Percentiles rank a stretch among this genome's conserved stretches.
phyloP scores from a whole-genome alignment of 2,888 invertebrate genomes.

The Sialis fuliginosa region DNA sequence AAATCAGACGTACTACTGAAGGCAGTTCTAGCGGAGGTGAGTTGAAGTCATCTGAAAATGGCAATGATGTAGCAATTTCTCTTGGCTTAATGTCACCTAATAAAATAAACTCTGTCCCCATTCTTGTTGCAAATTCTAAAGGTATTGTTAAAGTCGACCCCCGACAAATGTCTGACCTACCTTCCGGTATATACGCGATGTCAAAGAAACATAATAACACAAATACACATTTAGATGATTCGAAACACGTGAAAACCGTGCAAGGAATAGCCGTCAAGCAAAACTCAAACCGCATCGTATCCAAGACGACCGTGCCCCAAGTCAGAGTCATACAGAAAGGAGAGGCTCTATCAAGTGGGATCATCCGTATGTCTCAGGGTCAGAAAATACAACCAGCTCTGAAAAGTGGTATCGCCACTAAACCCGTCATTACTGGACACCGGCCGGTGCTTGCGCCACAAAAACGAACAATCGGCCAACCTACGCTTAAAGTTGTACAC shows the following conservation, averaged over 20 bases:
- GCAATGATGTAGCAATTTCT: conserved; percentile 34
- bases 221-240: conserved; percentile 46
- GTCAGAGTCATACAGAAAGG: conserved; percentile 23
- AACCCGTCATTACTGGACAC: conserved; percentile 27
- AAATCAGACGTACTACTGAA: conserved; percentile 18
- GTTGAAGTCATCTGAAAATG: conserved; percentile 17
- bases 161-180: conserved; percentile 45
- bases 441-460: conserved; percentile 4
- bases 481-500: conserved; percentile 8
- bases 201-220: conserved; percentile 59
- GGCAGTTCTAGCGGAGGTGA: conserved; percentile 9
- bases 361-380: conserved; percentile 19
- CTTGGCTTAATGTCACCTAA: conserved; percentile 27
- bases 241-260: conserved; percentile 14
- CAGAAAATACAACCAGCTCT: conserved; percentile 21
- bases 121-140: conserved; percentile 36
- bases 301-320: conserved; percentile 16
- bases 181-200: conserved; percentile 56
- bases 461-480: conserved; percentile 7
- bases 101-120: conserved; percentile 16
- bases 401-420: conserved; percentile 28
- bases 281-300: conserved; percentile 1
- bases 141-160: conserved; percentile 59
- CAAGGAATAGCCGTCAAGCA: conserved; percentile 24
- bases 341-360: conserved; percentile 20